Evolutionary conservation across 2,113 vertebrate genomes (phyloP).

Genomic region (Cricetomys ansorgei): DNA sequence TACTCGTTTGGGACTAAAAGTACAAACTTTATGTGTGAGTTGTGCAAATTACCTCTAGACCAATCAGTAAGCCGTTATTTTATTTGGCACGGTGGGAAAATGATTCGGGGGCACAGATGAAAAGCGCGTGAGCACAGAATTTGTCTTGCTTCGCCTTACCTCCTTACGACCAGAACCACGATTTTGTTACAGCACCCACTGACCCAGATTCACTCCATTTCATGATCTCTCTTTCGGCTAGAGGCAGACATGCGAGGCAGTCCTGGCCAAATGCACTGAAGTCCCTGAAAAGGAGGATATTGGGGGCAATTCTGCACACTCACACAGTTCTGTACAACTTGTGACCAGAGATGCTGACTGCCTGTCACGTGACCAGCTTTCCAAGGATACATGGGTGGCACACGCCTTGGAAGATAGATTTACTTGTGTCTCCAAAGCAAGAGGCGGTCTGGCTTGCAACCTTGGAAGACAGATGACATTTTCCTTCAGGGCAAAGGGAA

Average conservation of each 20-base stretch:
- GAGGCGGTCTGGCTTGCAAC: background rate
- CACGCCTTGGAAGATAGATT: background rate
- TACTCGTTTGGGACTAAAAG: background rate
- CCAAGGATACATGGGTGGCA: background rate
- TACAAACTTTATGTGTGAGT: background rate
- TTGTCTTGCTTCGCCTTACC: background rate
- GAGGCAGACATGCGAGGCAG: background rate
- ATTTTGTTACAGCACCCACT: background rate
- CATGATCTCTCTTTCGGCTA: background rate
- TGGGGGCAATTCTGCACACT: background rate
- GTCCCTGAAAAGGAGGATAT: background rate
- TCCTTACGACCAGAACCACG: background rate
- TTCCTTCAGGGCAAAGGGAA: background rate
- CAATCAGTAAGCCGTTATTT: background rate
- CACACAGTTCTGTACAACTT: background rate
- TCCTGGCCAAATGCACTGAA: background rate
- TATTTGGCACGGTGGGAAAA: background rate
- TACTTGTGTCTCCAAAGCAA: background rate
- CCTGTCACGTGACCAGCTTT: background rate
- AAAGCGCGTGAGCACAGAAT: background rate
- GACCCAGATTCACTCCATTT: background rate
- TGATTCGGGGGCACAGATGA: background rate
- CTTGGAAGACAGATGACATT: background rate
- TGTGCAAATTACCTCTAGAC: constrained; percentile 18
- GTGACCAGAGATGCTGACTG: background rate